phyloP scores from a whole-genome alignment of 1,140 invertebrate genomes.

The Ctenoplectra terminalis region DNA sequence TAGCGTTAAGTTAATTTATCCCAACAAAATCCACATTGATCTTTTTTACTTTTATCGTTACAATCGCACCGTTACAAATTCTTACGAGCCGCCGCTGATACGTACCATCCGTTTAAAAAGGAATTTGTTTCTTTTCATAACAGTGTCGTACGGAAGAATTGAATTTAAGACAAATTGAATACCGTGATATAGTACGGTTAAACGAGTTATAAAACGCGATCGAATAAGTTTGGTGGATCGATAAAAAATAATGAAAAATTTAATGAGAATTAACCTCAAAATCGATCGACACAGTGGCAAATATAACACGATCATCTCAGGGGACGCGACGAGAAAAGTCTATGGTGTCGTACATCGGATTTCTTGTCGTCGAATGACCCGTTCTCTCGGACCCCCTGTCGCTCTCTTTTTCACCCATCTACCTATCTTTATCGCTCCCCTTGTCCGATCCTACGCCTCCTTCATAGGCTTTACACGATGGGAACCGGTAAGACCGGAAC shows the following conservation, averaged over 20 bases:
- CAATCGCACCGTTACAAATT: too few relatives aligned
- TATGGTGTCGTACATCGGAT: conserved; percentile 38
- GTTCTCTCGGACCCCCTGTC: conserved; percentile 8
- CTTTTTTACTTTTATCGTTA: too few relatives aligned
- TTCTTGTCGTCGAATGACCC: conserved; percentile 50
- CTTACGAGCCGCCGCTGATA: too few relatives aligned
- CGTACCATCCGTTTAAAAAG: too few relatives aligned
- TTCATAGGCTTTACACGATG: conserved; percentile 36
- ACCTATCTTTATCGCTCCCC: not conserved
- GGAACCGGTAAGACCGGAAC: conserved; percentile 66
- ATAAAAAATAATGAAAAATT: conserved; percentile 7
- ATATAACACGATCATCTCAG: conserved; percentile 28
- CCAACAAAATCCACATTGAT: too few relatives aligned
- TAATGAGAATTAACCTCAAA: conserved; percentile 27
- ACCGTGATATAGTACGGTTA: too few relatives aligned
- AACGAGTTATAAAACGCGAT: not conserved
- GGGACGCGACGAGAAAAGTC: conserved; percentile 35
- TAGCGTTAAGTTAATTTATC: too few relatives aligned
- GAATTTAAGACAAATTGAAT: not conserved
- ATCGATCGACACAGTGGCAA: not conserved
- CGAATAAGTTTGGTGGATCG: not conserved
- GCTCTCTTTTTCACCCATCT: conserved; percentile 15
- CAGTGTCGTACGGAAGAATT: not conserved
- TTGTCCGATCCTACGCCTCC: conserved; percentile 53
- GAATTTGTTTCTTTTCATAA: not conserved